Evolutionary conservation across 2,888 invertebrate genomes (phyloP), one percentile per base, ranked within the genome.

Genomic region (Sinhomidia bicolor): DNA sequence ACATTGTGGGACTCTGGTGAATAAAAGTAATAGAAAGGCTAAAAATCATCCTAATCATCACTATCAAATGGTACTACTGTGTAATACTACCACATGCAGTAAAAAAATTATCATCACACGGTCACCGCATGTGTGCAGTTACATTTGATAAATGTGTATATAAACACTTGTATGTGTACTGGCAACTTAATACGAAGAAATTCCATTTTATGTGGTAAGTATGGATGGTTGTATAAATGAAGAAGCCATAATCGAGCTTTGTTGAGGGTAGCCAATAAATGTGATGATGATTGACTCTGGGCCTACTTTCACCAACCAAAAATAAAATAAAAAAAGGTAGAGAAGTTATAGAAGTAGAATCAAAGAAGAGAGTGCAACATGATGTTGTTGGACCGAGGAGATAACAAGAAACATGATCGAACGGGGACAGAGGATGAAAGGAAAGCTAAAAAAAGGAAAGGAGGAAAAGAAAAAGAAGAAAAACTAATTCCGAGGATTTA

Each of bases 371-470:
- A 80, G 41, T 41, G n/a, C 76, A 78, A 78, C n/a, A n/a, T n/a
- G 29, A n/a, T 32, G 76, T 7, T 47, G 54, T 54, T 78, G 76
- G 76, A 54, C 29, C 17, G 65, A 65, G 14, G 65, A 81, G 81
- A 81, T 81, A 81, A 81, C 81, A 81, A 44, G 81, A 81, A 81
- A 81, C 81, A 81, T 81, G 81, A 81, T 81, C 44, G 60, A 79
- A 54, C 54, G 17, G 23, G 51, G 17, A 51, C 51, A 51, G 51
- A 51, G 47, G 47, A 65, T 81, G 81, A 65, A 81, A 81, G 44
- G n/a, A 23, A 62, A 44, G 14, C 29, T 9, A 80, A 62, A 29
- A n/a, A 51, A 29, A 51, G 23, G 17, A n/a, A 36, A 29, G 1
- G 51, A 76, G 20, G 41, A 54, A 62, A 79, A 79, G 60, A 81